Percentiles rank a stretch among this genome's conserved stretches.
Evolutionary conservation across 1,140 invertebrate species (phyloP).

Genomic region (Pseudobourletiella spinata): DNA sequence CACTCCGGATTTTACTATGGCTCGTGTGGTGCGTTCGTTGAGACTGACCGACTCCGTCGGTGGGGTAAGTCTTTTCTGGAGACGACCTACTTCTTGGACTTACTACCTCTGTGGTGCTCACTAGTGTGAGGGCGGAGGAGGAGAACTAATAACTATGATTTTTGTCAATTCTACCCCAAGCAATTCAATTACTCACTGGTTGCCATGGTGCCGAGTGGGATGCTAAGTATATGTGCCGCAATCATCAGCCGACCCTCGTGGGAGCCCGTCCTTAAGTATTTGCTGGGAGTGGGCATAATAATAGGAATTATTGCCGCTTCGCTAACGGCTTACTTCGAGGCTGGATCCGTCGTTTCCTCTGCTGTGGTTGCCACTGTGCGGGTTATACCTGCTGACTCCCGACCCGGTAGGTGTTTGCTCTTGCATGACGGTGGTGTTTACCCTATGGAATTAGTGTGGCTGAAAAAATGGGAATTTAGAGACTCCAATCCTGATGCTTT

Average conservation of each 20-base stretch:
- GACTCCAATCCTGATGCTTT: neutral
- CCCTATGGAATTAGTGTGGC: too few species aligned
- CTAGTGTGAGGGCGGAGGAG: too few species aligned
- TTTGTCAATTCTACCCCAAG: too few species aligned
- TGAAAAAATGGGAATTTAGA: neutral
- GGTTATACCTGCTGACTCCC: slow-evolving; percentile 34
- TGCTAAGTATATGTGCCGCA: slow-evolving; percentile 62
- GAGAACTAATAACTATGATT: too few species aligned
- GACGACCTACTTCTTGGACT: neutral
- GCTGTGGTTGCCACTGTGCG: slow-evolving; percentile 40
- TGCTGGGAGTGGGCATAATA: slow-evolving; percentile 52
- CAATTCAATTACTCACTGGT: slow-evolving; percentile 63
- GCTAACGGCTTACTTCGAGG: slow-evolving; percentile 61
- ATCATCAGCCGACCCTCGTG: slow-evolving; percentile 65
- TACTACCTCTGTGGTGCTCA: too few species aligned
- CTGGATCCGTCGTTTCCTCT: slow-evolving; percentile 50
- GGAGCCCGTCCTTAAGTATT: slow-evolving; percentile 66
- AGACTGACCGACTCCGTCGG: slow-evolving; percentile 33
- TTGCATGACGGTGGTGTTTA: too few species aligned
- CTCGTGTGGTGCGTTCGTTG: slow-evolving; percentile 57
- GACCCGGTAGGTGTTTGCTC: slow-evolving; percentile 32
- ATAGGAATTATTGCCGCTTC: slow-evolving; percentile 58
- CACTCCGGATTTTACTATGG: slow-evolving; percentile 84
- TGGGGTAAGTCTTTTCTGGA: slow-evolving; percentile 15
- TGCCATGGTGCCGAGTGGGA: slow-evolving; percentile 67